Evolutionary conservation across 2,113 vertebrate genomes (phyloP), one percentile per base, ranked within the genome.

Genomic region (Antennarius striatus): DNA sequence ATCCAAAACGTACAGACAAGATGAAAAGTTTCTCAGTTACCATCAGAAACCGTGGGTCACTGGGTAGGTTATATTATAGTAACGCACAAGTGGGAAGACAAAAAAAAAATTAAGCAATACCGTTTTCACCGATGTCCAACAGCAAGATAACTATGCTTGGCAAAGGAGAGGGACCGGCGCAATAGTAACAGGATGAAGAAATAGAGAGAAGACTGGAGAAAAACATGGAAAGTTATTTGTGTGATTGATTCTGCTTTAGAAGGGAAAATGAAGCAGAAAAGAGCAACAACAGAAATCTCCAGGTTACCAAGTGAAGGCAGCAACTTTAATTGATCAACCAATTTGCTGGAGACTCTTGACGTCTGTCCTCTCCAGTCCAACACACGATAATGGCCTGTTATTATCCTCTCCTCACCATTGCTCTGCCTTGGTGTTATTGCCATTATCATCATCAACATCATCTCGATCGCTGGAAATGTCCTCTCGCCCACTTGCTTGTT

Each of bases 321-420:
- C 56, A 47, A 56, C 54, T 40, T 30, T 47, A 11, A 45, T 29
- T 30, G 57, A 73, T 64, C 60, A 58, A 57, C 50, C 49, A 29
- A 51, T 75, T 73, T 5, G 49, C 43, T 4, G 36, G 47, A 62
- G 73, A 73, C 30, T 2, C 45, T 8, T 29, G 45, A 62, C 55
- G 54, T 70, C 50, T 39, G 52, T 75, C 71, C 72, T 64, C 69
- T 30, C 17, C 52, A 63, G 32, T 72, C 67, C 16, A 36, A 32
- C 63, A 36, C 72, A 40, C 36, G 32, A 63, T 43, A 60, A 53
- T 7, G 39, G 63, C 63, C 63, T 75, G 59, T 56, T 49, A 47
- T 28, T 10, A 22, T 46, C 66, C 55, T 60, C 77, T 77, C 68
- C 75, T 85, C 83, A 82, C 74, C 75, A 60, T 68, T 48, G 66